Conservation (phyloP, 2,888 invertebrate species). For the Fragum sueziense region DNA sequence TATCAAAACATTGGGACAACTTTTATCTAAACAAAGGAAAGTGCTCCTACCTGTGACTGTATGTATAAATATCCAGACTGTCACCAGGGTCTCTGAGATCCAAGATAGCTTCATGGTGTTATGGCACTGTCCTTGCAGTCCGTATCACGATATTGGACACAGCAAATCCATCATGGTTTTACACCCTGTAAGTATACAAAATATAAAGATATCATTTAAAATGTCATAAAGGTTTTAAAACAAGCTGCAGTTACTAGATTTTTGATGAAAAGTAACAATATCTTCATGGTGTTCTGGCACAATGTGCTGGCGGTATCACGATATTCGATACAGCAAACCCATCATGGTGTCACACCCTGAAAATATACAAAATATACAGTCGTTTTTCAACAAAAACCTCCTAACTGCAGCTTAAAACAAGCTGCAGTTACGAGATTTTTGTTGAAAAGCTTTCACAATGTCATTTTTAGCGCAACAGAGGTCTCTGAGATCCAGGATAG, state of each 20-base stretch:
- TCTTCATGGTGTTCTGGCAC: too few species aligned
- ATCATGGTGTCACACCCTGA: conserved; percentile 5
- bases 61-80: conserved; percentile 15
- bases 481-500: not conserved
- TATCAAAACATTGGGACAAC: too few species aligned
- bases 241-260: too few species aligned
- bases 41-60: conserved; percentile 13
- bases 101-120: not conserved
- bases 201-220: not conserved
- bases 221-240: too few species aligned
- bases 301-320: not conserved
- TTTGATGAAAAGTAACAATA: too few species aligned
- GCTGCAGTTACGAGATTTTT: too few species aligned
- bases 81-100: conserved; percentile 2
- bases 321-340: not conserved
- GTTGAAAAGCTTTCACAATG: too few species aligned
- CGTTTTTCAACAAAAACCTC: too few species aligned
- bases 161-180: conserved; percentile 15
- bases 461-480: too few species aligned
- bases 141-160: not conserved
- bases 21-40: too few species aligned
- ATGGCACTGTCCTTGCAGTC: not conserved
- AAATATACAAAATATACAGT: not conserved
- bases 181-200: conserved; percentile 3
- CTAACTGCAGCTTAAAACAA: too few species aligned